A percentile compares a stretch with the other conserved stretches of the same genome.
Conservation (phyloP, 1,140 invertebrate genomes). For the Papilio dardanus region DNA sequence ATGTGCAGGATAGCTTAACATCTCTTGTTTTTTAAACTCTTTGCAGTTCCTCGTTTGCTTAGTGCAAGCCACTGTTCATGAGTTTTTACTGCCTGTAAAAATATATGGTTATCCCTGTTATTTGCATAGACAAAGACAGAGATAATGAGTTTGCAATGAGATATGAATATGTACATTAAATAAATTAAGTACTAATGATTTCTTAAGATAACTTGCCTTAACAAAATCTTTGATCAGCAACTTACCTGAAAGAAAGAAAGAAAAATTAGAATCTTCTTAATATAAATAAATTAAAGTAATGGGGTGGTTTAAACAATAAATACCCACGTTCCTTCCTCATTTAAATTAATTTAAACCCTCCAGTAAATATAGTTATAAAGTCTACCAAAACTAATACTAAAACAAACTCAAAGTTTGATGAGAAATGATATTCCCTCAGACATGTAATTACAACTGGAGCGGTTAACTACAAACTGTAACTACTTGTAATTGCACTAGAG, state of each 20-base stretch:
- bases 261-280: neutral
- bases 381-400: neutral
- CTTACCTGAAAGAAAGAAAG: neutral
- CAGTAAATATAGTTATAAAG: neutral
- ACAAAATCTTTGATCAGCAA: neutral
- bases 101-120: neutral
- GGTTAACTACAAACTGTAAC: slow-evolving; percentile 25
- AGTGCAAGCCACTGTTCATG: neutral
- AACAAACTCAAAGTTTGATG: neutral
- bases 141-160: neutral
- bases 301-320: no score
- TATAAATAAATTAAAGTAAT: neutral
- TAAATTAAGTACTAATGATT: no score
- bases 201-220: neutral
- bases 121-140: neutral
- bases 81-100: neutral
- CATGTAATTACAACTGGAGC: neutral
- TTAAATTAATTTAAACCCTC: neutral
- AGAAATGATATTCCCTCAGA: neutral
- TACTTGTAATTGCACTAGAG: slow-evolving; percentile 20
- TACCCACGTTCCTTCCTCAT: neutral
- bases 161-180: neutral
- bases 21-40: neutral
- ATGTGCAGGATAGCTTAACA: neutral
- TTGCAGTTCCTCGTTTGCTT: neutral